Evolutionary conservation across 2,797 vertebrate genomes (phyloP).

Genomic region (Sternotherus odoratus): DNA sequence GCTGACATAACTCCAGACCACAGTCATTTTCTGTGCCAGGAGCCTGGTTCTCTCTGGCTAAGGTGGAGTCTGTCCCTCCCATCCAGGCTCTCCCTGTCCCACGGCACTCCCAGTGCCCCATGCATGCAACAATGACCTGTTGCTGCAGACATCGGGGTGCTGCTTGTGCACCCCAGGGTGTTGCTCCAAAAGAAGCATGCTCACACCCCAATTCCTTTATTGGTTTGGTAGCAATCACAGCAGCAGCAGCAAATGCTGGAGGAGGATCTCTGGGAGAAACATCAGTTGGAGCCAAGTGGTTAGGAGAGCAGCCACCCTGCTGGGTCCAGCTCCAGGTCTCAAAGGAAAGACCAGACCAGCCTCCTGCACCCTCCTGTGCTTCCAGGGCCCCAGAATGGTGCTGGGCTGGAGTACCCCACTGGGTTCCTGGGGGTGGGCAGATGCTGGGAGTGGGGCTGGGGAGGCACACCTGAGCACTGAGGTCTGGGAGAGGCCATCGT

Average conservation of each 20-base stretch:
- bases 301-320: not conserved
- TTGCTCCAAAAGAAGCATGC: fast-evolving
- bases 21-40: not conserved
- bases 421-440: not conserved
- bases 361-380: not conserved
- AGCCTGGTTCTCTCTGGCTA: not conserved
- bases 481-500: not conserved
- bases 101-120: not conserved
- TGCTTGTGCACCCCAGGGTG: not conserved
- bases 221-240: constrained; percentile 49
- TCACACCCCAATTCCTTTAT: constrained; percentile 60
- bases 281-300: not conserved
- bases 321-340: not conserved
- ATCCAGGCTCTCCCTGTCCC: not conserved
- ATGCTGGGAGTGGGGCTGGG: not conserved
- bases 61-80: not conserved
- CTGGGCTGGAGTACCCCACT: not conserved
- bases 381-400: not conserved
- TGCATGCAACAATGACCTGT: not conserved
- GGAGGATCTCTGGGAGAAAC: not conserved
- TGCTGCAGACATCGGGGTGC: not conserved
- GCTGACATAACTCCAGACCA: not conserved
- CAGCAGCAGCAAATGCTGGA: not conserved
- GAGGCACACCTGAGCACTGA: not conserved
- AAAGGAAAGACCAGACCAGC: not conserved